These are phyloP conservation scores for Cryptosula pallasiana DNA, from an alignment of 2,888 invertebrate genomes.

Conservation along the genomic window DNA sequence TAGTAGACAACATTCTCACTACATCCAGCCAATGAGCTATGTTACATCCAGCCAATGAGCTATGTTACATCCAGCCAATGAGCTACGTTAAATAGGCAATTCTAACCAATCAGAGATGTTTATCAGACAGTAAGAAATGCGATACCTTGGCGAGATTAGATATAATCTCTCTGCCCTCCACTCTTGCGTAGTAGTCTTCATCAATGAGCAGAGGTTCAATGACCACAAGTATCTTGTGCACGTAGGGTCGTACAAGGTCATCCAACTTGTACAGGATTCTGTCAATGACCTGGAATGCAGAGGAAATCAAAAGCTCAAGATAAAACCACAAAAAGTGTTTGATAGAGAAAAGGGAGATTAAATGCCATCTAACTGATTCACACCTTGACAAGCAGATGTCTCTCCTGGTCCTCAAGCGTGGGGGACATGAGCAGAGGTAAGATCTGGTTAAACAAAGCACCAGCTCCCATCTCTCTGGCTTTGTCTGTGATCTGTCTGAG, in stretches of 20 bases:
- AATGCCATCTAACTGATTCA: background rate
- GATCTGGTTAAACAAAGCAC: slow-evolving; percentile 97
- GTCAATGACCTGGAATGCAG: slow-evolving; percentile 67
- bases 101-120: too few species aligned
- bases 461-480: slow-evolving; percentile 95
- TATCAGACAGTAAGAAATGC: too few species aligned
- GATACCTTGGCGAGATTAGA: slow-evolving; percentile 88
- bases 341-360: background rate
- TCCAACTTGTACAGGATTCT: slow-evolving; percentile 96
- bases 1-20: too few species aligned
- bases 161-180: slow-evolving; percentile 98
- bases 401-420: slow-evolving; percentile 96
- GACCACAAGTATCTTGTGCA: slow-evolving; percentile 98
- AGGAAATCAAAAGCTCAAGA: background rate
- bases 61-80: too few species aligned
- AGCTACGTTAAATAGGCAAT: too few species aligned
- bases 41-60: too few species aligned
- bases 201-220: slow-evolving; percentile 97
- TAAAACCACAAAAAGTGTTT: background rate
- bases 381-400: slow-evolving; percentile 96
- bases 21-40: too few species aligned
- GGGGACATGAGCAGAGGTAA: slow-evolving; percentile 98
- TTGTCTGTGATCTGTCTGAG: slow-evolving; percentile 97
- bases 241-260: slow-evolving; percentile 96
- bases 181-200: slow-evolving; percentile 99